Evolutionary conservation across 1,140 invertebrate species (phyloP).

Genomic region (Antheraea pernyi): DNA sequence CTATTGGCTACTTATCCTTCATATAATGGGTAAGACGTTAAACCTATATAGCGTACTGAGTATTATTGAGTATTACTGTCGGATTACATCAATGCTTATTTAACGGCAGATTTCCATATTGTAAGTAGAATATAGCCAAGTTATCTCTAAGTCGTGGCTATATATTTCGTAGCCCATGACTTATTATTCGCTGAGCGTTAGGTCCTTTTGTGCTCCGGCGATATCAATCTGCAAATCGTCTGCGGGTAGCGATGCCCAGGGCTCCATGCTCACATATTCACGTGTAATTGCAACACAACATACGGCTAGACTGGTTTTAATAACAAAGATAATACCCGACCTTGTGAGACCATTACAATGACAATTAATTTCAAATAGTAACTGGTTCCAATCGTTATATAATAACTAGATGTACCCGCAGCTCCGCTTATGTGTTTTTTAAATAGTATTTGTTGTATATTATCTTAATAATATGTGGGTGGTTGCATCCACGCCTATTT

Average conservation of each 20-base stretch:
- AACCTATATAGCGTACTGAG: too few species aligned
- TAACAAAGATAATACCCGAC: constrained; percentile 45
- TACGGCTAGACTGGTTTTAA: constrained; percentile 44
- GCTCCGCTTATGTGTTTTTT: too few species aligned
- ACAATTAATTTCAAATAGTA: constrained; percentile 51
- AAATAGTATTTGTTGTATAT: too few species aligned
- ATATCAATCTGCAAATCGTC: constrained; percentile 47
- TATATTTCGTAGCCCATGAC: constrained; percentile 18
- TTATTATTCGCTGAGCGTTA: constrained; percentile 44
- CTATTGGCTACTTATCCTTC: too few species aligned
- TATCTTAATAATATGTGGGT: too few species aligned
- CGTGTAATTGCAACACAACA: constrained; percentile 52
- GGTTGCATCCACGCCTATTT: too few species aligned
- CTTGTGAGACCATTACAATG: constrained; percentile 42
- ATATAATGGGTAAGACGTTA: too few species aligned
- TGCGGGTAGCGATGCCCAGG: constrained; percentile 38
- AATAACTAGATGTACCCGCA: background rate
- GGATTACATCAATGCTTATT: too few species aligned
- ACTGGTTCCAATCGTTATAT: background rate
- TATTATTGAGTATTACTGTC: too few species aligned
- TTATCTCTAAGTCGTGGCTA: background rate
- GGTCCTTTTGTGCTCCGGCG: constrained; percentile 42
- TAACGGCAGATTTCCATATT: too few species aligned
- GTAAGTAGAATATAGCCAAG: background rate
- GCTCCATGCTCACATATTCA: constrained; percentile 37